Evolutionary conservation across 2,113 vertebrate genomes (phyloP).

Genomic region (Chiloscyllium plagiosum): DNA sequence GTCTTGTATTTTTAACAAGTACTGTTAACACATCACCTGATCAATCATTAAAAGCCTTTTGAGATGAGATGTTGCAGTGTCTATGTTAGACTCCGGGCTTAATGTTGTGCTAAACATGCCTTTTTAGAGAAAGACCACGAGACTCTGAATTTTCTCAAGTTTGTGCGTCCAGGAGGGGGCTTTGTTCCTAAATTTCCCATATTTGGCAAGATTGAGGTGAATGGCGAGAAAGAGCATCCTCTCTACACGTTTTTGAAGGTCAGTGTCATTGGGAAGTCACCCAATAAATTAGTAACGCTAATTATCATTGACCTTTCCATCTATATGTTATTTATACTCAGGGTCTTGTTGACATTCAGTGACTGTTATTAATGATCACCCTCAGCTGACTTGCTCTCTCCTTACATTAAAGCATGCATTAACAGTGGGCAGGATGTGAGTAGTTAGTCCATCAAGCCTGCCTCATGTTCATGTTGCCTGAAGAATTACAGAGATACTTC

Average conservation of each 20-base stretch:
- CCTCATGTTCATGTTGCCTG: background rate
- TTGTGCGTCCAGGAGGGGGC: slow-evolving; percentile 59
- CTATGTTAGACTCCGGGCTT: background rate
- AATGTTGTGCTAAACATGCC: background rate
- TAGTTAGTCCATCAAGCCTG: background rate
- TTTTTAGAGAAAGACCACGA: slow-evolving; percentile 60
- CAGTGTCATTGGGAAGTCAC: background rate
- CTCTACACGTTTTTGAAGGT: slow-evolving; percentile 65
- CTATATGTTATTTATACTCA: background rate
- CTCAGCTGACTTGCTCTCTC: background rate
- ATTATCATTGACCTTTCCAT: no score
- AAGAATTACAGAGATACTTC: background rate
- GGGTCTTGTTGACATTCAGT: no score
- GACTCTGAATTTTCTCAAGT: slow-evolving; percentile 57
- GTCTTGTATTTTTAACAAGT: background rate
- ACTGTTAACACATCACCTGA: background rate
- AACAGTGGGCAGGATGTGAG: background rate
- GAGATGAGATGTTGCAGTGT: background rate
- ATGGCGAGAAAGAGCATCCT: slow-evolving; percentile 60
- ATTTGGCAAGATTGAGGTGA: slow-evolving; percentile 63
- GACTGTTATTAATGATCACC: background rate
- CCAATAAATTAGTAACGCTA: background rate
- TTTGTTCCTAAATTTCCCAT: slow-evolving; percentile 66
- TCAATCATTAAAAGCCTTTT: background rate
- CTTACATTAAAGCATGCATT: background rate